A percentile compares a stretch with the other conserved stretches of the same genome.
Conservation (phyloP, 2,113 vertebrate species). For the Hippocampus barbouri region DNA sequence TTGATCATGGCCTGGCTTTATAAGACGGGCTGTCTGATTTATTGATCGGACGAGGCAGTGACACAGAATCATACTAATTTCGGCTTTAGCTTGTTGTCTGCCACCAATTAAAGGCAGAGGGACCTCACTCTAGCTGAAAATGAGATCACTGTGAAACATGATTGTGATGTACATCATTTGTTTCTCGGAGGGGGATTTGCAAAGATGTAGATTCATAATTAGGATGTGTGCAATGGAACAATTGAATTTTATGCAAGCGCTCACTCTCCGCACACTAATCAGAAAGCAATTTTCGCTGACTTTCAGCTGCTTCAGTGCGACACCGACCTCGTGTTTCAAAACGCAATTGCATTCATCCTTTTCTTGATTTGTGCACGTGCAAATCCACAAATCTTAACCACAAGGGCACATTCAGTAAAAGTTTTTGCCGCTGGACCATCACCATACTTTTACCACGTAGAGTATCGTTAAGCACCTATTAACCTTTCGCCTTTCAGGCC, state of each 20-base stretch:
- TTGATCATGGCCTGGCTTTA: constrained; percentile 39
- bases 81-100: constrained; percentile 16
- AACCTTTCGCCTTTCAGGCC: constrained; percentile 12
- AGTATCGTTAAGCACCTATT: constrained; percentile 13
- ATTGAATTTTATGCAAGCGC: constrained; percentile 54
- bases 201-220: constrained; percentile 61
- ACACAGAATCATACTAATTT: constrained; percentile 23
- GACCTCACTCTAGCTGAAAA: constrained; percentile 37
- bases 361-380: constrained; percentile 4
- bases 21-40: constrained; percentile 41
- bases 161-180: constrained; percentile 57
- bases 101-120: constrained; percentile 33
- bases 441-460: constrained; percentile 5
- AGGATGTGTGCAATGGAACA: constrained; percentile 56
- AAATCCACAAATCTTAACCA: constrained; percentile 16
- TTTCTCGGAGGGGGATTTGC: constrained; percentile 55
- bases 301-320: constrained; percentile 35
- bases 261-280: constrained; percentile 37
- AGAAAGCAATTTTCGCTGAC: constrained; percentile 47
- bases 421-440: constrained; percentile 12
- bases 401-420: neutral
- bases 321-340: constrained; percentile 10
- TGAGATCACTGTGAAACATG: constrained; percentile 48
- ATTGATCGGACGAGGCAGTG: constrained; percentile 25
- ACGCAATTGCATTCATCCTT: constrained; percentile 11